These are phyloP conservation scores for Erythrocebus patas DNA, from an alignment of 2,113 vertebrate species.

Conservation along the genomic window DNA sequence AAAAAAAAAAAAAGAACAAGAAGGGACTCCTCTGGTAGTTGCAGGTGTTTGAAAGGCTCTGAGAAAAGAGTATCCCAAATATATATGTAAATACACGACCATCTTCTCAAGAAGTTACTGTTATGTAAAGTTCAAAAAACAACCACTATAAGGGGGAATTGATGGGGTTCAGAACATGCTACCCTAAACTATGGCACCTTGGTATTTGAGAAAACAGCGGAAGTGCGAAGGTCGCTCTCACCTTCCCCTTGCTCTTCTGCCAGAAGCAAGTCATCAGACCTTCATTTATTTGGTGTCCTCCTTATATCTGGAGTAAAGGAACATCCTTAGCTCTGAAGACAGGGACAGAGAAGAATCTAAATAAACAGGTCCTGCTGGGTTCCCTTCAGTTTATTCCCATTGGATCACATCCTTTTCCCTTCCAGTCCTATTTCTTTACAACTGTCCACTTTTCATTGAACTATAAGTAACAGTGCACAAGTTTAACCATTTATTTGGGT, in stretches of 20 bases:
- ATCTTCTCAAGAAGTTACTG: background rate
- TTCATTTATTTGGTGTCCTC: background rate
- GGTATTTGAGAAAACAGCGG: background rate
- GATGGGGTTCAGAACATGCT: background rate
- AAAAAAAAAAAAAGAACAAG: background rate
- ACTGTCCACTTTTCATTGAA: background rate
- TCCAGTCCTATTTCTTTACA: background rate
- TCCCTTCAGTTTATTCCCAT: background rate
- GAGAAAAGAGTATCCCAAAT: background rate
- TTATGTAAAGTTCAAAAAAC: background rate
- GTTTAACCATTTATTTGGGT: background rate
- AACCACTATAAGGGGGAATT: background rate
- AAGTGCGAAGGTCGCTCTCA: background rate
- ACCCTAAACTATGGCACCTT: background rate
- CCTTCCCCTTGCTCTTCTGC: background rate
- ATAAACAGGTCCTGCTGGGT: background rate
- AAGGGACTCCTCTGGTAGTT: background rate
- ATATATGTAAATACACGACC: background rate
- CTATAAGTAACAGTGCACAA: background rate
- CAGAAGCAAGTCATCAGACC: background rate
- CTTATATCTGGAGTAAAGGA: background rate
- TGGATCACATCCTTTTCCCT: background rate
- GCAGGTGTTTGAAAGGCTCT: background rate
- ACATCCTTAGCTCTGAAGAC: background rate
- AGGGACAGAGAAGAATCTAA: background rate